phyloP scores from a whole-genome alignment of 2,113 vertebrate species.

The Pantherophis guttatus region DNA sequence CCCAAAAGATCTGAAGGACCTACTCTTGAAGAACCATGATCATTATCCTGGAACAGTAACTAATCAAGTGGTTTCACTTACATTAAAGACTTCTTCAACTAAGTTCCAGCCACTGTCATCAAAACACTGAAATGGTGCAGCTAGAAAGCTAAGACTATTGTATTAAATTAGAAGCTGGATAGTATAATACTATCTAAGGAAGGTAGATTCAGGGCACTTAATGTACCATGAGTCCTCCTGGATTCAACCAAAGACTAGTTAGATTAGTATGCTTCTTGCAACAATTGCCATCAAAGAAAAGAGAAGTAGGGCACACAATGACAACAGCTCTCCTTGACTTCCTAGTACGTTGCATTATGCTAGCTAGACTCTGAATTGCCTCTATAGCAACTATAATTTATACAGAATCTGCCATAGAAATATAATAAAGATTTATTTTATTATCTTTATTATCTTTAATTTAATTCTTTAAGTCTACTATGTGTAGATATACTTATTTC shows the following conservation, averaged over 20 bases:
- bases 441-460: no score
- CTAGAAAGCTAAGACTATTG: fast-evolving
- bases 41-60: conserved; percentile 36
- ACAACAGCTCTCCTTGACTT: neutral
- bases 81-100: conserved; percentile 6
- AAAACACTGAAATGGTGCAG: neutral
- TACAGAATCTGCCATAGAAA: neutral
- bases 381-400: neutral
- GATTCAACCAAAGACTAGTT: neutral
- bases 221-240: neutral
- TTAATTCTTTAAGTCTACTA: neutral
- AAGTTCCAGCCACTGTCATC: neutral
- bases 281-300: neutral
- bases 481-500: neutral
- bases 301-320: neutral
- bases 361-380: neutral
- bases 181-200: neutral
- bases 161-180: neutral
- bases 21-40: conserved; percentile 26
- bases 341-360: neutral
- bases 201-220: neutral
- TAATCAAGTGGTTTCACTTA: conserved; percentile 22
- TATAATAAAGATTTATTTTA: neutral
- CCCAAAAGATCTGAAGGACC: neutral
- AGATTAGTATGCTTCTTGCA: neutral